Conservation (phyloP, 2,797 vertebrate species). For the Lithobates pipiens region DNA sequence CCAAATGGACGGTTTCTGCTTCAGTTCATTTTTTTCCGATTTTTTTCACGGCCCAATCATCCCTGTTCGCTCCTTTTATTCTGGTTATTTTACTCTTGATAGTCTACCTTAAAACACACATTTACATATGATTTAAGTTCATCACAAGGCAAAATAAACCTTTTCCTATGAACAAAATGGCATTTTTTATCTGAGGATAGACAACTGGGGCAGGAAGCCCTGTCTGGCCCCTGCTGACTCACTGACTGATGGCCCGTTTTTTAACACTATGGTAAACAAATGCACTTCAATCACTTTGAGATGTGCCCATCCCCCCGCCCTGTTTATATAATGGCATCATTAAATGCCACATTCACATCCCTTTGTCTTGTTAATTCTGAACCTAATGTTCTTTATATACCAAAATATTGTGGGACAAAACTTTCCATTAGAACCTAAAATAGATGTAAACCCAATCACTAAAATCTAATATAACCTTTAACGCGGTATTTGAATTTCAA, state of each 20-base stretch:
- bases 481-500: not conserved
- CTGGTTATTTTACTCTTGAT: too few species aligned
- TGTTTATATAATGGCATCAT: constrained; percentile 4
- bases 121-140: too few species aligned
- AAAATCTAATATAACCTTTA: not conserved
- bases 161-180: not conserved
- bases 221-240: constrained; percentile 1
- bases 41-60: too few species aligned
- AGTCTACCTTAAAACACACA: too few species aligned
- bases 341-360: constrained; percentile 5
- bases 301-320: not conserved
- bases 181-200: not conserved
- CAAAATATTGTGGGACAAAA: not conserved
- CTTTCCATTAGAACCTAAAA: not conserved
- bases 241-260: not conserved
- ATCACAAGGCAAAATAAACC: too few species aligned
- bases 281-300: constrained; percentile 1
- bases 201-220: constrained; percentile 9
- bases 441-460: not conserved
- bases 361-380: constrained; percentile 10
- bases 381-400: not conserved
- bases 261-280: not conserved
- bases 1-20: too few species aligned
- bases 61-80: too few species aligned
- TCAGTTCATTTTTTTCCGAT: too few species aligned